phyloP scores from a whole-genome alignment of 2,113 vertebrate species.

The Glaucidium brasilianum region DNA sequence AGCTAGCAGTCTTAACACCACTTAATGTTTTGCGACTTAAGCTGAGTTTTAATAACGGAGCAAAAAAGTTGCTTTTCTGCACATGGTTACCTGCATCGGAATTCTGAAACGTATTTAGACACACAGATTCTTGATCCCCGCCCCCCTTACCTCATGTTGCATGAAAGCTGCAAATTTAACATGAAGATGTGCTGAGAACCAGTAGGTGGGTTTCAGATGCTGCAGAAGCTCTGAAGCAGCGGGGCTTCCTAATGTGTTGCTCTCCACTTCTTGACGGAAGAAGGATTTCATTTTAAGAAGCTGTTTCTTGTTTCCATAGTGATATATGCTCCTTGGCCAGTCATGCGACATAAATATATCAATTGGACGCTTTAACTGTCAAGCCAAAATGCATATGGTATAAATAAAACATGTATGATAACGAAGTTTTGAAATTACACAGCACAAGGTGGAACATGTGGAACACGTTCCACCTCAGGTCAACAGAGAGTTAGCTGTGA shows the following conservation, averaged over 20 bases:
- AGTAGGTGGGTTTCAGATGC: slow-evolving; percentile 90
- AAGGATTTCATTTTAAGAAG: slow-evolving; percentile 91
- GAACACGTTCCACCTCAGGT: background rate
- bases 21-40: background rate
- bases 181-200: slow-evolving; percentile 97
- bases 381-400: background rate
- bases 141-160: slow-evolving; percentile 85
- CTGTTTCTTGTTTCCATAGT: slow-evolving; percentile 88
- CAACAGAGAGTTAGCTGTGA: background rate
- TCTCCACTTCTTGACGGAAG: slow-evolving; percentile 92
- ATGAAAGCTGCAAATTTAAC: slow-evolving; percentile 96
- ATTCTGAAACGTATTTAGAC: background rate
- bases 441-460: background rate
- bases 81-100: background rate
- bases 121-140: background rate
- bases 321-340: slow-evolving; percentile 94
- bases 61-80: background rate
- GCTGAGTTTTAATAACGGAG: background rate
- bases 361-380: slow-evolving; percentile 87
- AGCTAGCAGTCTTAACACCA: background rate
- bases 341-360: slow-evolving; percentile 96
- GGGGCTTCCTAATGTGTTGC: slow-evolving; percentile 89
- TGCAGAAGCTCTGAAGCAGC: slow-evolving; percentile 90
- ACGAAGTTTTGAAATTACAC: background rate
- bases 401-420: background rate